phyloP scores from a whole-genome alignment of 2,113 vertebrate genomes.

The Apteryx mantelli region DNA sequence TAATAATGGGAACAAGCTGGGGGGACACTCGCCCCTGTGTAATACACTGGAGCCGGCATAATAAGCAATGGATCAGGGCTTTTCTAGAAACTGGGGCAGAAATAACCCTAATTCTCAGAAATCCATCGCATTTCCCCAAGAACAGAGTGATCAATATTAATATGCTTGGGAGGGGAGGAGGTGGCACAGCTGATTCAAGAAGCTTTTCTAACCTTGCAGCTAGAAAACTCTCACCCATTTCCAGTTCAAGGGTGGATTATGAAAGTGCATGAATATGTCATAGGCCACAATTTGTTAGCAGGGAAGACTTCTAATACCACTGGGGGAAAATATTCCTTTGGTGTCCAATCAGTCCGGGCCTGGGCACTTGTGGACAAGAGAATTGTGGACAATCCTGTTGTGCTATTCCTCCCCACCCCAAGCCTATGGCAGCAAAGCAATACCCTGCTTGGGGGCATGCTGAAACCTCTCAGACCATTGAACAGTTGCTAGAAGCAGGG shows the following conservation, averaged over 20 bases:
- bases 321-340: background rate
- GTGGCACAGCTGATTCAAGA: background rate
- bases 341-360: too few relatives aligned
- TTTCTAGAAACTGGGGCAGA: background rate
- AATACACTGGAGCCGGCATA: too few relatives aligned
- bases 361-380: rapidly evolving
- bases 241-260: background rate
- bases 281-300: too few relatives aligned
- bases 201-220: too few relatives aligned
- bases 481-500: background rate
- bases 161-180: too few relatives aligned
- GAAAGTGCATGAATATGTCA: background rate
- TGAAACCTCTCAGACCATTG: background rate
- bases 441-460: background rate
- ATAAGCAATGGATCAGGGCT: background rate
- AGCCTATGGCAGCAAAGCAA: too few relatives aligned
- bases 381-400: background rate
- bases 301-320: background rate
- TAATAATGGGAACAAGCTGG: too few relatives aligned
- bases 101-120: background rate
- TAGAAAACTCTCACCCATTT: background rate
- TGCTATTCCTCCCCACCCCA: rapidly evolving
- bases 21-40: too few relatives aligned
- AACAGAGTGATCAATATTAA: background rate
- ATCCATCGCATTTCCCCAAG: background rate